A percentile compares a stretch with the other conserved stretches of the same genome.
Conservation (phyloP, 2,888 invertebrate species). For the Melieria omissa region DNA sequence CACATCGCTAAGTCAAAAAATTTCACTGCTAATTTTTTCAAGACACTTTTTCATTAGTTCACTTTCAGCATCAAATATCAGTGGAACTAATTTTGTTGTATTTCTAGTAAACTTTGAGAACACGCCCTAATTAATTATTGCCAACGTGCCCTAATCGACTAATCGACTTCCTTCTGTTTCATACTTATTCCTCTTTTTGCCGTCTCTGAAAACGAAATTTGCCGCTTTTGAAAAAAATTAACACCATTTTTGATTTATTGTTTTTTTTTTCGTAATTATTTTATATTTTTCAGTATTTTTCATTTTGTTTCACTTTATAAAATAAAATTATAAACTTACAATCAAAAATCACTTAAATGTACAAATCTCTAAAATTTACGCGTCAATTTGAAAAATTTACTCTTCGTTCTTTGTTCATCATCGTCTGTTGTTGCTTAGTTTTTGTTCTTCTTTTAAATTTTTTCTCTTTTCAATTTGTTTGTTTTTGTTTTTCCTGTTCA, state of each 20-base stretch:
- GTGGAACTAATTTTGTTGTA: too few species aligned
- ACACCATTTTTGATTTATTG: background rate
- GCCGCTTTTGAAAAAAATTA: background rate
- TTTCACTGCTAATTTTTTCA: too few species aligned
- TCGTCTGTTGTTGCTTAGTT: too few species aligned
- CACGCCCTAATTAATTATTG: too few species aligned
- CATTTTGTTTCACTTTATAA: slow-evolving; percentile 53
- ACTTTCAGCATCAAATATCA: too few species aligned
- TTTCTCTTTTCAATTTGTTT: slow-evolving; percentile 37
- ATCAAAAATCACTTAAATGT: slow-evolving; percentile 65
- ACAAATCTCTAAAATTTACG: slow-evolving; percentile 59
- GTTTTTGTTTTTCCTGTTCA: slow-evolving; percentile 15
- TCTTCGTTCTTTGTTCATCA: slow-evolving; percentile 46
- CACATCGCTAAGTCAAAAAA: too few species aligned
- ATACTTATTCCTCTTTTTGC: too few species aligned
- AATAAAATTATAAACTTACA: slow-evolving; percentile 65
- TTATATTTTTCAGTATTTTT: slow-evolving; percentile 42
- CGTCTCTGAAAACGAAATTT: too few species aligned
- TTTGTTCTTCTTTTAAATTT: slow-evolving; percentile 34
- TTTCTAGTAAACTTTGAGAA: too few species aligned
- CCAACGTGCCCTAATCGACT: too few species aligned
- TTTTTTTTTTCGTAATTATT: slow-evolving; percentile 9
- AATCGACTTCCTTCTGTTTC: too few species aligned
- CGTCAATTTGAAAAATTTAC: slow-evolving; percentile 52
- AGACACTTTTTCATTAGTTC: too few species aligned